A percentile compares a stretch with the other conserved stretches of the same genome.
These are phyloP conservation scores for Agrochola lota DNA, from an alignment of 2,888 invertebrate species.

Conservation along the genomic window DNA sequence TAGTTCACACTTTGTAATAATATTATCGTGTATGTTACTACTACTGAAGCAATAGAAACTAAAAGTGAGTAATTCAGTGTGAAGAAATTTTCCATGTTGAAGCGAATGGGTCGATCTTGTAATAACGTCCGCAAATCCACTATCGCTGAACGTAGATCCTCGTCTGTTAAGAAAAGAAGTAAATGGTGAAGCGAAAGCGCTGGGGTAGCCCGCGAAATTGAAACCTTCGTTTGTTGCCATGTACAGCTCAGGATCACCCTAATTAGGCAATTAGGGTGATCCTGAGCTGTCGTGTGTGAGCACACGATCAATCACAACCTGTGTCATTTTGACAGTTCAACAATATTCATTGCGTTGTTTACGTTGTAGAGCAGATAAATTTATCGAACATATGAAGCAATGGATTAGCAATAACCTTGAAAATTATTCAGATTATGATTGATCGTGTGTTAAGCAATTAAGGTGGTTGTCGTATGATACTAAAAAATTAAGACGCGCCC, in stretches of 20 bases:
- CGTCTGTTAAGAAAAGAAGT: conserved; percentile 67
- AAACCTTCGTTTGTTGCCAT: not conserved
- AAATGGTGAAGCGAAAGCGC: not conserved
- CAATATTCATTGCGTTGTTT: too few relatives aligned
- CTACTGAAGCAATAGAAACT: conserved; percentile 80
- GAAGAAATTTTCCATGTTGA: conserved; percentile 80
- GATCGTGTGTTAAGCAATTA: too few relatives aligned
- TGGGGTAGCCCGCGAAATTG: not conserved
- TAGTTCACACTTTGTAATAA: conserved; percentile 76
- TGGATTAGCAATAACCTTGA: too few relatives aligned
- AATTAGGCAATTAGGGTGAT: too few relatives aligned
- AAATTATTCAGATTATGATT: too few relatives aligned
- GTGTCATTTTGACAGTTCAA: too few relatives aligned
- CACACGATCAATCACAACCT: too few relatives aligned
- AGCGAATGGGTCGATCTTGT: conserved; percentile 75
- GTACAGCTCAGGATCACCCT: not conserved
- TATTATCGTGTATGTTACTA: conserved; percentile 84
- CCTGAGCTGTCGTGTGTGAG: too few relatives aligned
- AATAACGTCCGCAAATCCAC: conserved; percentile 74
- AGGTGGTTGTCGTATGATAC: too few relatives aligned
- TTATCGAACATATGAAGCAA: too few relatives aligned
- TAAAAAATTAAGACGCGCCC: not conserved
- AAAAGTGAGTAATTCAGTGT: conserved; percentile 78
- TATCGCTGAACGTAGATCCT: conserved; percentile 69
- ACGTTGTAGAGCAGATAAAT: too few relatives aligned